Evolutionary conservation across 2,113 vertebrate genomes (phyloP).

Genomic region (Varanus komodoensis): DNA sequence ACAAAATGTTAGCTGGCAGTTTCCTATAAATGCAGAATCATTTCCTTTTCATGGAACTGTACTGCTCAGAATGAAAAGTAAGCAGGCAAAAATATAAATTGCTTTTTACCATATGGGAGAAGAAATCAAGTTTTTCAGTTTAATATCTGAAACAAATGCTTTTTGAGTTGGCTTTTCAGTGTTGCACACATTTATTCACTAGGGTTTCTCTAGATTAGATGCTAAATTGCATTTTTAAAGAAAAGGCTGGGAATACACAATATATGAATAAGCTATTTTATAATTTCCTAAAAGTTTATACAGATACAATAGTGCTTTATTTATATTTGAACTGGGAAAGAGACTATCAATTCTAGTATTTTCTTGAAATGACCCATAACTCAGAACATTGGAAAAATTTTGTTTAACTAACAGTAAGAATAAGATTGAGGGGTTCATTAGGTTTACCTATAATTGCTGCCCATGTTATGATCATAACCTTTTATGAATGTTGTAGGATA

Average conservation of each 20-base stretch:
- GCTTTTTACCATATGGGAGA: constrained; percentile 33
- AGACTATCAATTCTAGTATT: constrained; percentile 46
- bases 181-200: constrained; percentile 9
- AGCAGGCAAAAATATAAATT: constrained; percentile 23
- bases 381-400: constrained; percentile 52
- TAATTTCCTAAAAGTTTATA: constrained; percentile 47
- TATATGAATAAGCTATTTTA: constrained; percentile 34
- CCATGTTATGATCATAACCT: constrained; percentile 25
- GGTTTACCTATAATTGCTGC: constrained; percentile 47
- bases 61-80: constrained; percentile 45
- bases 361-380: constrained; percentile 20
- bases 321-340: constrained; percentile 49
- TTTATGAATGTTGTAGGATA: constrained; percentile 43
- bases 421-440: constrained; percentile 60
- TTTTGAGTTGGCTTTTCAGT: constrained; percentile 1
- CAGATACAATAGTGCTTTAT: constrained; percentile 49
- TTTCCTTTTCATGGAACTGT: constrained; percentile 52
- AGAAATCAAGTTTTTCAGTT: constrained; percentile 31
- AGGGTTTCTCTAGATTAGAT: constrained; percentile 23
- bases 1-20: constrained; percentile 58
- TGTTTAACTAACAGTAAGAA: constrained; percentile 42
- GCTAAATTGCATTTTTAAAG: constrained; percentile 25
- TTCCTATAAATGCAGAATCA: constrained; percentile 55
- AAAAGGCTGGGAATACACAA: constrained; percentile 29
- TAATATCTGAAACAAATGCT: constrained; percentile 21